phyloP scores from a whole-genome alignment of 2,888 invertebrate genomes.

The Yponomeuta malinellus region DNA sequence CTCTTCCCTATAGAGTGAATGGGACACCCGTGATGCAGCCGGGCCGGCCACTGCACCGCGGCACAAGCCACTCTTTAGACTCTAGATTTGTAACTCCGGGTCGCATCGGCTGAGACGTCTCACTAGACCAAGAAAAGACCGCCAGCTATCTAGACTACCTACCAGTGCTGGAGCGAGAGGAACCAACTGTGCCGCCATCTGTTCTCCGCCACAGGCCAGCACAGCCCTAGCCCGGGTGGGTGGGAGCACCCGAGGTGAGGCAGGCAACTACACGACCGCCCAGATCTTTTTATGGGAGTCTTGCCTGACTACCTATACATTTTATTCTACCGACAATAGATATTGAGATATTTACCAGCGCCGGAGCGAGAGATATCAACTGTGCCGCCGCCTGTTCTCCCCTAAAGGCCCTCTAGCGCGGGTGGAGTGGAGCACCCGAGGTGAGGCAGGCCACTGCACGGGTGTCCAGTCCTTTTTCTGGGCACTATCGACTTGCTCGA shows the following conservation, averaged over 20 bases:
- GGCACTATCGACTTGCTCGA: too few relatives aligned
- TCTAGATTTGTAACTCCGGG: too few relatives aligned
- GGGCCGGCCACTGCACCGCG: too few relatives aligned
- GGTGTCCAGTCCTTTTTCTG: slow-evolving; percentile 69
- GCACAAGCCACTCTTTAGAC: too few relatives aligned
- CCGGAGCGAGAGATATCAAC: slow-evolving; percentile 80
- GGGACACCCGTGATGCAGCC: too few relatives aligned
- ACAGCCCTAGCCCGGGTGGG: slow-evolving; percentile 69
- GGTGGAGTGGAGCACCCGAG: slow-evolving; percentile 68
- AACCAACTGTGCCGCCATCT: slow-evolving; percentile 71
- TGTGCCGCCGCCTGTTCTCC: slow-evolving; percentile 63
- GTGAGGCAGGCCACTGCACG: slow-evolving; percentile 59
- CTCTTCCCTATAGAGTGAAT: too few relatives aligned
- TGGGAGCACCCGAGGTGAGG: slow-evolving; percentile 72
- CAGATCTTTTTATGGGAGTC: slow-evolving; percentile 50
- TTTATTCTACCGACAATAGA: too few relatives aligned
- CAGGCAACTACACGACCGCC: slow-evolving; percentile 63
- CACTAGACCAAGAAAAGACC: too few relatives aligned
- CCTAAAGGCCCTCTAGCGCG: slow-evolving; percentile 77
- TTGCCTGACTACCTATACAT: too few relatives aligned
- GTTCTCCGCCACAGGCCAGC: slow-evolving; percentile 75
- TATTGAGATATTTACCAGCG: slow-evolving; percentile 51
- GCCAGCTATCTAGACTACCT: too few relatives aligned
- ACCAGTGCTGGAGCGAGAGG: slow-evolving; percentile 82
- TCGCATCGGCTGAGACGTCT: too few relatives aligned